Percentiles rank a stretch among this genome's conserved stretches.
Conservation (phyloP, 2,797 vertebrate species). For the Okamejei kenojei region DNA sequence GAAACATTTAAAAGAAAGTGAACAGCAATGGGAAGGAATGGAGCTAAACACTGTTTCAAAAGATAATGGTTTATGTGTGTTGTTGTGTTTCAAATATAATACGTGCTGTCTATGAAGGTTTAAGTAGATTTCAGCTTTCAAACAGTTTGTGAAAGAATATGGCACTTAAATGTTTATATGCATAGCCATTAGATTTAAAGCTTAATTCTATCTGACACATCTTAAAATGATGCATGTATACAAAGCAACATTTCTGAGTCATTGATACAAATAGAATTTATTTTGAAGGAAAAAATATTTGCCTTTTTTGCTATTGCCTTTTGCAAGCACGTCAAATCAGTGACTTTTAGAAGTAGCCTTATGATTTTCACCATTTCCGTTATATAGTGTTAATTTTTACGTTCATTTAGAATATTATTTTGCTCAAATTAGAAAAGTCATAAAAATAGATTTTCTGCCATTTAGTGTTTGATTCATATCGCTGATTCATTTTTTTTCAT, state of each 20-base stretch:
- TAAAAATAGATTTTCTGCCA: not conserved
- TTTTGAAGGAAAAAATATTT: not conserved
- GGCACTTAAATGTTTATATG: not conserved
- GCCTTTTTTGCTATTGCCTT: not conserved
- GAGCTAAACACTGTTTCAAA: slow-evolving; percentile 52
- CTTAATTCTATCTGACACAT: too few species aligned
- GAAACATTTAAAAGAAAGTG: slow-evolving; percentile 46
- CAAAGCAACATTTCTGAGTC: not conserved
- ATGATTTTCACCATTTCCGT: not conserved
- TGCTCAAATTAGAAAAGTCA: not conserved
- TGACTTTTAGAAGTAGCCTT: not conserved
- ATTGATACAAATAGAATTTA: not conserved
- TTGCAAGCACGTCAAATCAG: not conserved
- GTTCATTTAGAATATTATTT: not conserved
- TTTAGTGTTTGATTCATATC: not conserved
- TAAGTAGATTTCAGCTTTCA: not conserved
- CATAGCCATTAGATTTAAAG: not conserved
- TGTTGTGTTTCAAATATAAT: slow-evolving; percentile 40
- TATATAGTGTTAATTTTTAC: not conserved
- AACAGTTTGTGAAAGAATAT: not conserved
- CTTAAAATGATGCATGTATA: not conserved
- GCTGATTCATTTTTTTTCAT: not conserved
- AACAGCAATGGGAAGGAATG: slow-evolving; percentile 48
- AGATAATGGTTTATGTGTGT: slow-evolving; percentile 54
- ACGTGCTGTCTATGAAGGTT: not conserved